Base-by-base conservation (phyloP, 2,113 vertebrate genomes). In the Gasterosteus aculeatus region DNA sequence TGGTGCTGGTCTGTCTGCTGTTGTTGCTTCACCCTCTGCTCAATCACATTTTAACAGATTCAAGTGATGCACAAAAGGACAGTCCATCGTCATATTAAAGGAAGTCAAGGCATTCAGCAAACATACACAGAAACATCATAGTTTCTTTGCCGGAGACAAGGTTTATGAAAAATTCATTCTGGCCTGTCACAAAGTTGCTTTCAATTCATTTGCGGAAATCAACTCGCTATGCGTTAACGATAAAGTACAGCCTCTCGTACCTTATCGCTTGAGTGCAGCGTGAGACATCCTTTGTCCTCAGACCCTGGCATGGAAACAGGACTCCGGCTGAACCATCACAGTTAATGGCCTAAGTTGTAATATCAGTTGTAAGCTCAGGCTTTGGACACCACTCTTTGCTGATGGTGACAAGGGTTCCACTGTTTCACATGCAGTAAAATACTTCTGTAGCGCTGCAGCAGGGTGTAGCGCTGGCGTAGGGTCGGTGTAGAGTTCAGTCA, bases 1-100 rank as follows among this genome's bases (percentile, higher is more conserved):
- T 41, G 70, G 8, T 19, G 6, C 19, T 26, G 68, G 16, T 80
- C 51, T 71, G 77, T 69, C 73, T 74, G 77, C 29, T 72, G 60
- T 22, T 62, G 67, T 16, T 58, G 57, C 58, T 75, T 62, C 57
- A 29, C 12, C 59, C 16, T 62, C 72, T 16, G n/a, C 53, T 59
- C 33, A 4, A 2, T 65, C 10, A 64, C 35, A 41, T 51, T 35
- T 10, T 44, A 41, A 29, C 54, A 10, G 38, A 53, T 63, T 38
- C 14, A 42, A 22, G 46, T 18, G 31, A 62, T 33, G 7, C 5
- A 18, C 16, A 58, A 9, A 58, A 33, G 9, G 6, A 33, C 12
- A 58, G 2, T 15, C 11, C 8, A 29, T 12, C 14, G 14, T 46
- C 44, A 46, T 46, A 15, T 46, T 4, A 46, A 46, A 15, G 14